Evolutionary conservation across 2,113 vertebrate species (phyloP).

Genomic region (Pluvialis apricaria): DNA sequence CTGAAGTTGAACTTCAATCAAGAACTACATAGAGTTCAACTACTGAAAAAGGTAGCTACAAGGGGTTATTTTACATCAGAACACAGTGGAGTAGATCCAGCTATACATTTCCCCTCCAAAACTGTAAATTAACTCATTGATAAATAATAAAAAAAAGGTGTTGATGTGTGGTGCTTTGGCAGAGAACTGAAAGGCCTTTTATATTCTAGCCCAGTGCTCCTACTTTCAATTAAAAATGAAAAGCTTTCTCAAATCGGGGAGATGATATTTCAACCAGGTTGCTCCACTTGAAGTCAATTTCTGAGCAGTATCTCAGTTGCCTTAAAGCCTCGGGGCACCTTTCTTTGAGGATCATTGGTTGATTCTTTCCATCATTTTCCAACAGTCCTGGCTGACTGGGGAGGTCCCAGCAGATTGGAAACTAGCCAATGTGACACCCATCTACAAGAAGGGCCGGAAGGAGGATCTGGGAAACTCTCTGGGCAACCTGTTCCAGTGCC

Average conservation of each 20-base stretch:
- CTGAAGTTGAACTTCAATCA: neutral
- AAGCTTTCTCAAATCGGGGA: neutral
- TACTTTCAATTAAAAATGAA: slow-evolving; percentile 57
- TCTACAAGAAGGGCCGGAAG: no score
- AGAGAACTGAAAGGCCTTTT: neutral
- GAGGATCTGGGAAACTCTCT: no score
- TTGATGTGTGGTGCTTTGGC: neutral
- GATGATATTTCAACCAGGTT: slow-evolving; percentile 47
- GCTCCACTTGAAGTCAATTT: slow-evolving; percentile 13
- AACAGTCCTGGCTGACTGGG: no score
- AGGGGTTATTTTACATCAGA: neutral
- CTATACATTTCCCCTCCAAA: neutral
- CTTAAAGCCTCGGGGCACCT: slow-evolving; percentile 32
- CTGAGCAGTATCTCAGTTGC: slow-evolving; percentile 38
- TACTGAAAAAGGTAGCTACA: neutral
- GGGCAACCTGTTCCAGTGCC: no score
- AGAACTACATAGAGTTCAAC: neutral
- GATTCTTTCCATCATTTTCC: no score
- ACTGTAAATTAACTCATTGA: slow-evolving; percentile 19
- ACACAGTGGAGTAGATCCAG: neutral
- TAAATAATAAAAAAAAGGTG: neutral
- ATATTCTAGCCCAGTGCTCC: neutral
- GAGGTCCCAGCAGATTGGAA: no score
- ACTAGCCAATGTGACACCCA: no score
- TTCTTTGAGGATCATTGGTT: slow-evolving; percentile 51